Conservation (phyloP, 2,888 invertebrate species). For the Danaus chrysippus region DNA sequence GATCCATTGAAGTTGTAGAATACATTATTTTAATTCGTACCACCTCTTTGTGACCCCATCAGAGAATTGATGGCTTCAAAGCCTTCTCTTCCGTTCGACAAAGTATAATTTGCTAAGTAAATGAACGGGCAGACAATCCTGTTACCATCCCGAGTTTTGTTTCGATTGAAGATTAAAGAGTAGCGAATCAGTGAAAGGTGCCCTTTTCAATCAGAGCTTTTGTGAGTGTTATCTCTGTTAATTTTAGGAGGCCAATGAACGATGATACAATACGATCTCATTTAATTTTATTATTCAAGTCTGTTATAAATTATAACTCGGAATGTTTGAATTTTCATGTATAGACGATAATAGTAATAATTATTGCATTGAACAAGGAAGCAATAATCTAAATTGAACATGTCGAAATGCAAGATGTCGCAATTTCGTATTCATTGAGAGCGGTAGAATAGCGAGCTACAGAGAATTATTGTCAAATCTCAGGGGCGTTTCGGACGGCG, state of each 20-base stretch:
- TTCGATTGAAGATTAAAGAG: constrained; percentile 76
- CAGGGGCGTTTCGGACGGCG: constrained; percentile 57
- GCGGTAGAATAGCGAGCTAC: constrained; percentile 64
- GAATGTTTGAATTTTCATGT: constrained; percentile 29
- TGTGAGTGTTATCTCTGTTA: constrained; percentile 71
- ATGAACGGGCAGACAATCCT: constrained; percentile 76
- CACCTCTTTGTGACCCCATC: constrained; percentile 78
- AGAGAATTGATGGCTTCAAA: constrained; percentile 78
- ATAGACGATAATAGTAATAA: constrained; percentile 14
- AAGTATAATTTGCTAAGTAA: constrained; percentile 80
- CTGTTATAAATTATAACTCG: constrained; percentile 51
- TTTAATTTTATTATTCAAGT: constrained; percentile 58
- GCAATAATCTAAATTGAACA: constrained; percentile 74
- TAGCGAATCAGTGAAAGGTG: constrained; percentile 66
- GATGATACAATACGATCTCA: constrained; percentile 55
- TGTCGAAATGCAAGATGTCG: constrained; percentile 54
- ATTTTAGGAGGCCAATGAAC: constrained; percentile 72
- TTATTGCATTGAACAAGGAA: constrained; percentile 33
- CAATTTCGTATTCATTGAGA: constrained; percentile 71
- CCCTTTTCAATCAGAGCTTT: constrained; percentile 64
- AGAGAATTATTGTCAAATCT: constrained; percentile 74
- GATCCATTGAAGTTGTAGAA: constrained; percentile 75
- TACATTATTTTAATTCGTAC: constrained; percentile 78
- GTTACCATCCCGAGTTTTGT: constrained; percentile 73
- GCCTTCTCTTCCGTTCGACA: constrained; percentile 76